phyloP scores from a whole-genome alignment of 2,113 vertebrate species.

The Ammodytes dubius region DNA sequence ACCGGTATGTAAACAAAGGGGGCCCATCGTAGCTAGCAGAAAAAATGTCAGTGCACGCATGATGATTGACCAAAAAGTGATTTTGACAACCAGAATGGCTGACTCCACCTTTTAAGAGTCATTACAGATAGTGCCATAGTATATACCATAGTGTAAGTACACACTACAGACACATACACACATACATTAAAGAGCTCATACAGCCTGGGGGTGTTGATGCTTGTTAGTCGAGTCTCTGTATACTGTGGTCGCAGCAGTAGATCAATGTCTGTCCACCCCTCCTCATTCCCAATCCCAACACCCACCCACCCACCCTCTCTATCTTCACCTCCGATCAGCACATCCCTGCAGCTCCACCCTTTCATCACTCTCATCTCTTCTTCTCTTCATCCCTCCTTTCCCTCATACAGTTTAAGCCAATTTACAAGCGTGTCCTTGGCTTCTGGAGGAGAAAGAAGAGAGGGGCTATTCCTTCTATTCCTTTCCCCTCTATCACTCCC shows the following conservation, averaged over 20 bases:
- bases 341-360: conserved; percentile 16
- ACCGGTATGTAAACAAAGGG: too few species aligned
- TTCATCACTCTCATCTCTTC: not conserved
- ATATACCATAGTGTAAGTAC: not conserved
- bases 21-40: too few species aligned
- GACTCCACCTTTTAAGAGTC: too few species aligned
- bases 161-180: conserved; percentile 26
- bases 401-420: conserved; percentile 44
- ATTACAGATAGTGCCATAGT: too few species aligned
- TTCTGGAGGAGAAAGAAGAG: conserved; percentile 31
- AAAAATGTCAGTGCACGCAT: too few species aligned
- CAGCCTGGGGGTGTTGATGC: conserved; percentile 17
- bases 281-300: conserved; percentile 14
- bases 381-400: not conserved
- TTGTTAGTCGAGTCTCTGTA: conserved; percentile 47
- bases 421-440: conserved; percentile 60
- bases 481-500: not conserved
- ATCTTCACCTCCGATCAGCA: not conserved
- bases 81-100: too few species aligned
- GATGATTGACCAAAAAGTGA: too few species aligned
- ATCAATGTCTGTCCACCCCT: conserved; percentile 62
- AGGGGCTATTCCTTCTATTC: conserved; percentile 6
- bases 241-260: conserved; percentile 57
- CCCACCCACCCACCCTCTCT: not conserved
- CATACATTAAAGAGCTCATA: not conserved